phyloP scores from a whole-genome alignment of 2,888 invertebrate genomes.

The Ptychoptera albimana region DNA sequence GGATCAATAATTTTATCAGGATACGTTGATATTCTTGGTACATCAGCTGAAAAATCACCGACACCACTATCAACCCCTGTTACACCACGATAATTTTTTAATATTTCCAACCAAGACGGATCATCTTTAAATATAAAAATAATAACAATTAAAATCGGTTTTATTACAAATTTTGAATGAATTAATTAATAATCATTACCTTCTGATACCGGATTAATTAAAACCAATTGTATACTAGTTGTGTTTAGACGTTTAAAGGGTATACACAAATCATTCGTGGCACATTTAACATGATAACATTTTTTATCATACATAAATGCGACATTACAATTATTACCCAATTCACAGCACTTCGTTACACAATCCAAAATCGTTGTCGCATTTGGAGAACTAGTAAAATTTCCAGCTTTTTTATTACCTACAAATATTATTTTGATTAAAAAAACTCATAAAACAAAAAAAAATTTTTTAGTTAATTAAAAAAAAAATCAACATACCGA shows the following conservation, averaged over 20 bases:
- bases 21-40: constrained; percentile 2
- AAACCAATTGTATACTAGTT: constrained; percentile 55
- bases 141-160: background rate
- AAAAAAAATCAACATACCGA: constrained; percentile 13
- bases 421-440: constrained; percentile 1
- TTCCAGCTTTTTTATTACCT: constrained; percentile 42
- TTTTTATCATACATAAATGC: constrained; percentile 58
- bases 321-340: constrained; percentile 46
- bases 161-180: background rate
- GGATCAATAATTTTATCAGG: constrained; percentile 2
- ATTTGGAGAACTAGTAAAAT: constrained; percentile 39
- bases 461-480: background rate
- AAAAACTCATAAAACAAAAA: background rate
- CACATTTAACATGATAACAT: constrained; percentile 64
- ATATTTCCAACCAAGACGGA: constrained; percentile 21
- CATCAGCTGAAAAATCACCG: constrained; percentile 12
- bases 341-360: constrained; percentile 42
- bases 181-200: constrained; percentile 20
- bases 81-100: constrained; percentile 14
- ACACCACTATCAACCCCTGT: background rate
- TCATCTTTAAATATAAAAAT: constrained; percentile 9
- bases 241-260: constrained; percentile 45
- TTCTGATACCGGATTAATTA: constrained; percentile 53
- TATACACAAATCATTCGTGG: constrained; percentile 51
- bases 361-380: constrained; percentile 47